Conservation (phyloP, 1,140 invertebrate species). For the Metopolophium dirhodum region DNA sequence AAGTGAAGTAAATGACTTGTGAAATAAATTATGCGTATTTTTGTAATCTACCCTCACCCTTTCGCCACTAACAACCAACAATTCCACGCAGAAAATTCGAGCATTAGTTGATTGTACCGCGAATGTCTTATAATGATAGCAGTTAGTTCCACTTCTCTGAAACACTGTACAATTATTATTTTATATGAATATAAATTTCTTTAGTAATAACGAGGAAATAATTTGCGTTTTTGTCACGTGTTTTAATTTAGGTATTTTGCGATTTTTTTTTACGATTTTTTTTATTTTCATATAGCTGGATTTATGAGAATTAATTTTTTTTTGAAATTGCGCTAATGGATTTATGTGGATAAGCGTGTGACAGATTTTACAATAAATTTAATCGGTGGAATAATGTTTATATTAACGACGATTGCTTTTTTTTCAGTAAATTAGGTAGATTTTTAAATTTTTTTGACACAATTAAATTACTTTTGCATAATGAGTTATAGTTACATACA, state of each 20-base stretch:
- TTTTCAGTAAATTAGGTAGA: neutral
- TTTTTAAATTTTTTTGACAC: neutral
- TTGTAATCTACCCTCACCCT: no score
- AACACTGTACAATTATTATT: neutral
- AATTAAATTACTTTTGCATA: neutral
- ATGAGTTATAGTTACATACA: neutral
- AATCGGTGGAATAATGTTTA: neutral
- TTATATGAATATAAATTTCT: neutral
- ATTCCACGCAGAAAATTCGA: neutral
- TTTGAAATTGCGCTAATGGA: neutral
- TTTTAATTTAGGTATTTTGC: neutral
- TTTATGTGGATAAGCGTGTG: neutral
- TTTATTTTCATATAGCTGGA: neutral
- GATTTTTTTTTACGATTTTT: neutral
- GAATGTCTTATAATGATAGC: neutral
- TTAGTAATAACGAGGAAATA: neutral
- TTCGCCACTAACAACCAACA: no score
- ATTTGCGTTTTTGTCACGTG: neutral
- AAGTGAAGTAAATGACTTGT: no score
- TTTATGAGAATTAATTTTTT: neutral
- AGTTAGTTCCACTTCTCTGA: neutral
- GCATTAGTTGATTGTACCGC: neutral
- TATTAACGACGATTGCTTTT: neutral
- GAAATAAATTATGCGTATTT: no score
- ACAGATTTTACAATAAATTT: neutral